phyloP scores from a whole-genome alignment of 2,113 vertebrate species.

The Phyllostomus hastatus region DNA sequence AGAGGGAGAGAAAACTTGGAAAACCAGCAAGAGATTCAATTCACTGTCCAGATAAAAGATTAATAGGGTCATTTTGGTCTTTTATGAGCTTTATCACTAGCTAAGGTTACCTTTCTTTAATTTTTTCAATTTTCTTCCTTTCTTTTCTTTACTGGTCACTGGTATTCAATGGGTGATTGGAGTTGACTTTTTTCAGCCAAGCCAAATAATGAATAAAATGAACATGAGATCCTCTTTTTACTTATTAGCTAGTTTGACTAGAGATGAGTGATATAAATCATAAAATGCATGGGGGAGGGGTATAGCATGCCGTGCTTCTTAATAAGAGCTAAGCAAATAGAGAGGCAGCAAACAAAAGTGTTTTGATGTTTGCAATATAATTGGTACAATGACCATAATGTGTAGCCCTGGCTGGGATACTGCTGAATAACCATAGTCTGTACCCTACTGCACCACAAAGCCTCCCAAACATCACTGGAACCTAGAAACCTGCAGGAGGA shows the following conservation, averaged over 20 bases:
- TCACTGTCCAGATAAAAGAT: not conserved
- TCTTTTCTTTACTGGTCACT: not conserved
- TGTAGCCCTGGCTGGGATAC: too few species aligned
- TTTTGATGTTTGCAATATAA: not conserved
- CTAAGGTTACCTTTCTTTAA: not conserved
- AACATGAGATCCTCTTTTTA: not conserved
- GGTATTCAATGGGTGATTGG: not conserved
- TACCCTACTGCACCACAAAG: not conserved
- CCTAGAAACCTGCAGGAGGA: not conserved
- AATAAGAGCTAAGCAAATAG: not conserved
- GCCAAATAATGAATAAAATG: not conserved
- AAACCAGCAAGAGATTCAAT: not conserved
- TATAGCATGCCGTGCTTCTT: not conserved
- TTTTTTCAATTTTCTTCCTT: not conserved
- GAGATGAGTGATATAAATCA: not conserved
- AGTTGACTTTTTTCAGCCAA: not conserved
- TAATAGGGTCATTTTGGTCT: not conserved
- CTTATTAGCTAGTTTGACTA: not conserved
- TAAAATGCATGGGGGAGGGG: accelerated
- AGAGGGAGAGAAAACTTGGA: too few species aligned
- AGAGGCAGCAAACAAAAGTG: not conserved
- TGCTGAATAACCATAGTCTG: not conserved
- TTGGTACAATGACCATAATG: too few species aligned
- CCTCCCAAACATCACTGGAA: not conserved
- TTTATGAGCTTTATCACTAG: not conserved